Base-by-base conservation (phyloP, 1,140 invertebrate species). In the Calephelis virginiensis region DNA sequence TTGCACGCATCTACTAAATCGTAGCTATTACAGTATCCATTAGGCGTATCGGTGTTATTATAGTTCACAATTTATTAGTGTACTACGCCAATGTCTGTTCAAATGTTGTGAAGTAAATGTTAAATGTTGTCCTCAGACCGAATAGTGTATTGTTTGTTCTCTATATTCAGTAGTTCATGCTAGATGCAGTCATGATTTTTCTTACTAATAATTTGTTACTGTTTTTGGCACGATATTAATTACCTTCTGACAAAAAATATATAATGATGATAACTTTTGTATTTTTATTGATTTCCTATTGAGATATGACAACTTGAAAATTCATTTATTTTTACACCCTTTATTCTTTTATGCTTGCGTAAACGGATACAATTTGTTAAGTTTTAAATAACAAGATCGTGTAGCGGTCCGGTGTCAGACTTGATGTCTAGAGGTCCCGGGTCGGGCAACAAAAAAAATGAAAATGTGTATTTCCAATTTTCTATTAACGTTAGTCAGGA, bases 171-270 rank as follows among this genome's bases (percentile, higher is more conserved):
- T 90, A 90, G 84, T 86, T 80, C 68, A 82, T 83, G 87, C 87
- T 90, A 90, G 87, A 85, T 87, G 83, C 87, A 85, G 81, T 80
- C 76, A 77, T 82, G 69, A 79, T 85, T 81, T 83, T 74, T 74
- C 80, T 82, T 86, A 88, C 85, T 88, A 90, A 88, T 87, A 77
- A 85, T 90, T 90, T 90, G 87, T 90, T 90, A 88, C 80, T 89
- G 85, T 87, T 89, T 28, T 89, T 87, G 87, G 87, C 87, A 90
- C 85, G 83, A 83, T 88, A 87, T 88, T 90, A 90, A 90, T 90
- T 88, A 89, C 83, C 86, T 89, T 89, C 86, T 88, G 86, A 88
- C 83, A 86, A 89, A 86, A 88, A 89, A 86, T 89, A 88, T 89
- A 86, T 89, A 82, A 87, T 88, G 80, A 89, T 76, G 77, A 82